Base-by-base conservation (phyloP, 2,113 vertebrate genomes). In the Entelurus aequoreus region DNA sequence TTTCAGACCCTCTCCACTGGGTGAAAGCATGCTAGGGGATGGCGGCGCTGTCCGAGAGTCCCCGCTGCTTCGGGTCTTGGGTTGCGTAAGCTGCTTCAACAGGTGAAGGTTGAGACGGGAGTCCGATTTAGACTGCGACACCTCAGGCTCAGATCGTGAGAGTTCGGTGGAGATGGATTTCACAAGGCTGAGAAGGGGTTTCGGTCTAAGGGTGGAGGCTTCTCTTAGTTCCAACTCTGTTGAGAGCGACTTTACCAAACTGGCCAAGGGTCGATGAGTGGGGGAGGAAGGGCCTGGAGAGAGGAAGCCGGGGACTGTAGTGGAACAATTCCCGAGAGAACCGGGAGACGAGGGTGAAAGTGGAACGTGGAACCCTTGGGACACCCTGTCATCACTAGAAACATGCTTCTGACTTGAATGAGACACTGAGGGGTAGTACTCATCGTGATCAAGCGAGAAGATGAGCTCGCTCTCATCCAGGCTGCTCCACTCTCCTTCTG, bases 121-220 rank as follows among this genome's bases (percentile, higher is more conserved):
- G 76, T 93, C 92, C 0, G 92, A 93, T 55, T 90, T 92, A 1
- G 92, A 93, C 63, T 90, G 91, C 0, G 90, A 90, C 47, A 93
- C 91, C 66, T 93, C 92, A 0, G 90, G 90, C 38, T 92, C 89
- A 0, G 88, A 89, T 60, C 83, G 82, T 38, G 90, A 91, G 42
- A 92, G 82, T 82, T 94, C 92, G 0, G 92, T 91, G 16, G 92
- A 94, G 71, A 94, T 91, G 0, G 93, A 93, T 80, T 91, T 94
- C 14, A 94, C 93, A 0, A 94, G 87, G 82, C 79, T 92, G 52
- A 94, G 85, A 19, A 92, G 53, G 4, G 92, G 85, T 57, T 84
- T 91, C 0, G 92, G 81, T 61, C 88, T 87, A 8, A 91, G 88
- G 3, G 88, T 75, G 11, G 90, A 84, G 4, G 79, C 53, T 13